Percentiles rank a stretch among this genome's conserved stretches.
These are phyloP conservation scores for Zaprionus africanus DNA, from an alignment of 1,140 invertebrate species.

Conservation along the genomic window DNA sequence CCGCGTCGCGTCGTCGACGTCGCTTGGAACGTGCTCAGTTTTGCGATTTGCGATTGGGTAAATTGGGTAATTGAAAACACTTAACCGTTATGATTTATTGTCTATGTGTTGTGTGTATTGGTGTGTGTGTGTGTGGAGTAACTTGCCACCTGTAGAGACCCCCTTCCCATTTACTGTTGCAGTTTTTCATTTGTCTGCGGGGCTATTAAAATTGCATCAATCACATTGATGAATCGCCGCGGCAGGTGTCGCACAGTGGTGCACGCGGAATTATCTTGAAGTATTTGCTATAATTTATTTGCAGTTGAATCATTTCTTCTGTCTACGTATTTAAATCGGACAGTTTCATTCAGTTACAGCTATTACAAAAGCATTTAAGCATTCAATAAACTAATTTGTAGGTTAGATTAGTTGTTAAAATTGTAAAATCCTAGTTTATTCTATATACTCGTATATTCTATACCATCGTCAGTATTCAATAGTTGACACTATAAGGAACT, in stretches of 20 bases:
- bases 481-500: no score
- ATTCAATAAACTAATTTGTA: not conserved
- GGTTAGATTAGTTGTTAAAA: no score
- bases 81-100: constrained; percentile 79
- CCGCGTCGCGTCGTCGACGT: constrained; percentile 7
- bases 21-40: constrained; percentile 69
- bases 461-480: no score
- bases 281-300: not conserved
- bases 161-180: not conserved
- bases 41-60: constrained; percentile 80
- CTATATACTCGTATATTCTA: no score
- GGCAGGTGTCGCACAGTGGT: not conserved
- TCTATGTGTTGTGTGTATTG: constrained; percentile 29
- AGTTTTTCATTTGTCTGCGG: constrained; percentile 13
- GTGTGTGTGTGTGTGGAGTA: constrained; percentile 49
- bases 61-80: constrained; percentile 82
- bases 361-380: not conserved
- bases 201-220: constrained; percentile 44
- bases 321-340: not conserved
- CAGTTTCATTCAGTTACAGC: no score
- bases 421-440: no score
- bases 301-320: not conserved
- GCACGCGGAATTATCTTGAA: not conserved
- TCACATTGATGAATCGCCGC: constrained; percentile 35
- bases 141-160: not conserved